Base-by-base conservation (phyloP, 2,797 vertebrate species). In the Megalops cyprinoides region DNA sequence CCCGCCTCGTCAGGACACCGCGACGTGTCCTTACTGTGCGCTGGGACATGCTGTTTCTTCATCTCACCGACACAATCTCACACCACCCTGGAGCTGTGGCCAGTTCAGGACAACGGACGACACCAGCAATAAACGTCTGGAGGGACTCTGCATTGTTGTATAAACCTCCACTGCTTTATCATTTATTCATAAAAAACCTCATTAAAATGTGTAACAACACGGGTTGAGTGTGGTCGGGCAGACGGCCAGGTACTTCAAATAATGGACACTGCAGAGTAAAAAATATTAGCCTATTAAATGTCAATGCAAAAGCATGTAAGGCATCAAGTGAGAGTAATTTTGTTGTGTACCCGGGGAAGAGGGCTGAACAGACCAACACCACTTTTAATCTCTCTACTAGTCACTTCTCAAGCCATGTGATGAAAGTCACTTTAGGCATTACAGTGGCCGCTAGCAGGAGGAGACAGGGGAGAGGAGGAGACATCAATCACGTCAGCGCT, bases 201-300 rank as follows among this genome's bases (percentile, higher is more conserved):
- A 75, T 75, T 56, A 23, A 77, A 56, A 60, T n/a, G 76, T 42
- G 55, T 44, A 77, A 58, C 12, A 60, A 58, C 53, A 58, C 9
- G 0, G 37, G n/a, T n/a, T 77, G 31, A 31, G 14, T 58, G 28
- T 6, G 23, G 37, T 34, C 14, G 42, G 44, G 44, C n/a, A 78
- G 39, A 20, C 20, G 28, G 67, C 62, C 44, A 69, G 46, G 25
- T 25, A 6, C 15, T 67, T 28, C 23, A 34, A 25, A 67, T 39
- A 39, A 67, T n/a, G 49, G 23, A 55, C 14, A 6, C 12, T 31
- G 53, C 65, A 58, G 14, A 20, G 67, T 42, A 44, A n/a, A 48
- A n/a, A 60, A 62, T 10, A 37, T 34, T 2, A 23, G 48, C 28
- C 44, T 37, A 15, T 53, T 79, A 73, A 79, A 39, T 31, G 1